Conservation (phyloP, 2,797 vertebrate genomes). For the Cynopterus sphinx region DNA sequence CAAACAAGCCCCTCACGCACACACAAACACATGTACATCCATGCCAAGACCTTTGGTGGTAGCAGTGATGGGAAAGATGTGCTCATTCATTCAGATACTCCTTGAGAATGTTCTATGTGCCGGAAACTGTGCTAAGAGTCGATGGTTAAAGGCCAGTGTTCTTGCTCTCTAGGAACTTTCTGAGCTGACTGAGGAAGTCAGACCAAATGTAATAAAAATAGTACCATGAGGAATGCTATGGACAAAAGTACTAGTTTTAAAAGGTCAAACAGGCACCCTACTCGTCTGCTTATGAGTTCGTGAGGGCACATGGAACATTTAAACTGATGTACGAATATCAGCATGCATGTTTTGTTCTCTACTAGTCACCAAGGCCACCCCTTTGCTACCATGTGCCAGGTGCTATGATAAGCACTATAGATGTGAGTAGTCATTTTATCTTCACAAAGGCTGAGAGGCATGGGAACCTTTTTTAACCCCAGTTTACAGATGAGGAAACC, state of each 20-base stretch:
- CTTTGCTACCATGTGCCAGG: background rate
- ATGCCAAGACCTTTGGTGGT: background rate
- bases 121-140: background rate
- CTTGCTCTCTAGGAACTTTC: background rate
- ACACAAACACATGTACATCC: background rate
- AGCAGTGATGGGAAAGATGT: background rate
- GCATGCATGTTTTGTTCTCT: background rate
- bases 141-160: background rate
- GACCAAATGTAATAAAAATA: background rate
- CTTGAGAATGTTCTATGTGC: background rate
- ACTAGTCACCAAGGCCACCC: background rate
- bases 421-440: background rate
- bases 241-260: background rate
- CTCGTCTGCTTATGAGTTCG: background rate
- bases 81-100: background rate
- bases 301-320: background rate
- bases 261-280: background rate
- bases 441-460: background rate
- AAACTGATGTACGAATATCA: background rate
- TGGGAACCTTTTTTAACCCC: background rate
- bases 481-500: slow-evolving; percentile 20
- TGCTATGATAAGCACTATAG: background rate
- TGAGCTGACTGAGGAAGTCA: background rate
- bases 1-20: background rate
- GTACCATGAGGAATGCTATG: background rate